A percentile compares a stretch with the other conserved stretches of the same genome.
Conservation (phyloP, 2,888 invertebrate genomes). For the Formica aserva region DNA sequence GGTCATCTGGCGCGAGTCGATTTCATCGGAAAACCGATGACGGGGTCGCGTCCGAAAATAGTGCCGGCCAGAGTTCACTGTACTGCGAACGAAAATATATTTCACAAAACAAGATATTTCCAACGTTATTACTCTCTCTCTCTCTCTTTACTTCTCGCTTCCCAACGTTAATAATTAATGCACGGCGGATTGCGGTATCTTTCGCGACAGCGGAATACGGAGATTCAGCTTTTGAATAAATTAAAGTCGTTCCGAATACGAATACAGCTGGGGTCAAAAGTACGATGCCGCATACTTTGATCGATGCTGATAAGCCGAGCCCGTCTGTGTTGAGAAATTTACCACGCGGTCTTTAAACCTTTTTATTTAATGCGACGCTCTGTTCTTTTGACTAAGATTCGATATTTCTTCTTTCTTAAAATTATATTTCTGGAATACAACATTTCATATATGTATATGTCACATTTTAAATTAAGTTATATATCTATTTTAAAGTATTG, state of each 20-base stretch:
- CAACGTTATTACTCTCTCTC: background rate
- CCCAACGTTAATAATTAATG: slow-evolving; percentile 31
- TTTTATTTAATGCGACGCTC: background rate
- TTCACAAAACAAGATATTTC: slow-evolving; percentile 22
- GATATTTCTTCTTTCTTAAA: background rate
- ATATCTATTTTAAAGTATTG: background rate
- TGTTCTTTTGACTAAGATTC: background rate
- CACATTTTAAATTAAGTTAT: background rate
- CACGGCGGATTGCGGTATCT: background rate
- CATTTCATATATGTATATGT: background rate
- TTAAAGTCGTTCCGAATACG: slow-evolving; percentile 21
- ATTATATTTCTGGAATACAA: background rate
- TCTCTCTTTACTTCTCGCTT: background rate
- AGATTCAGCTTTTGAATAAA: slow-evolving; percentile 14
- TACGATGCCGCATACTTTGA: background rate
- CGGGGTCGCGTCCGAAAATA: slow-evolving; percentile 43
- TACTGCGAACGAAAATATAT: slow-evolving; percentile 34
- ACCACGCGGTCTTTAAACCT: background rate
- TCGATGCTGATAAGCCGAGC: background rate
- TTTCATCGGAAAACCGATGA: slow-evolving; percentile 34
- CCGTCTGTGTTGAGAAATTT: background rate
- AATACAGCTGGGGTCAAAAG: slow-evolving; percentile 4
- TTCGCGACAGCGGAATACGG: background rate
- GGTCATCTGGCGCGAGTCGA: slow-evolving; percentile 1
- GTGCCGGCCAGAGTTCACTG: slow-evolving; percentile 32